Percentiles rank a stretch among this genome's conserved stretches.
phyloP scores from a whole-genome alignment of 2,113 vertebrate genomes.

The Edolisoma coerulescens region DNA sequence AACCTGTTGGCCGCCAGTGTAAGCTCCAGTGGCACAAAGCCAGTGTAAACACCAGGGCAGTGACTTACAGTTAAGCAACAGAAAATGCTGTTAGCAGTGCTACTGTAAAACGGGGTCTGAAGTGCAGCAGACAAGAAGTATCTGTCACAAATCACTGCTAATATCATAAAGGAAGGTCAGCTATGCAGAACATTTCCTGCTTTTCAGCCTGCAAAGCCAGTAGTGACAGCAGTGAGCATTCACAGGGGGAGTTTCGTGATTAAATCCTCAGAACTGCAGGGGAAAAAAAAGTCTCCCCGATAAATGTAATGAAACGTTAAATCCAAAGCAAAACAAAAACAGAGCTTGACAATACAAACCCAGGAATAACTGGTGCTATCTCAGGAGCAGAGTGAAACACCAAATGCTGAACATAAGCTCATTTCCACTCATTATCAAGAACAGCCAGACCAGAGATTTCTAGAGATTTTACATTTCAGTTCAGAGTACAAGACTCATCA shows the following conservation, averaged over 20 bases:
- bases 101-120: neutral
- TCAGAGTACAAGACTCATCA: neutral
- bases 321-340: neutral
- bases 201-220: constrained; percentile 34
- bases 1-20: neutral
- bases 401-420: neutral
- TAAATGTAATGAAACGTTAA: neutral
- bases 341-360: neutral
- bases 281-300: neutral
- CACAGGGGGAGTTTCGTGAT: neutral
- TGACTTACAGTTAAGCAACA: neutral
- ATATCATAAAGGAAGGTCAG: constrained; percentile 49
- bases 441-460: neutral
- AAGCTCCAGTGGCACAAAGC: neutral
- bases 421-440: neutral
- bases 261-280: constrained; percentile 19
- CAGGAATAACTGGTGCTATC: neutral
- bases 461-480: neutral
- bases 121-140: neutral
- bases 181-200: constrained; percentile 74
- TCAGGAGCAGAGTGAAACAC: neutral
- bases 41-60: neutral
- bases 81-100: neutral
- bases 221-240: constrained; percentile 25
- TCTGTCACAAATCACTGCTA: constrained; percentile 34